Evolutionary conservation across 2,888 invertebrate species (phyloP).

Genomic region (Eupithecia centaureata): DNA sequence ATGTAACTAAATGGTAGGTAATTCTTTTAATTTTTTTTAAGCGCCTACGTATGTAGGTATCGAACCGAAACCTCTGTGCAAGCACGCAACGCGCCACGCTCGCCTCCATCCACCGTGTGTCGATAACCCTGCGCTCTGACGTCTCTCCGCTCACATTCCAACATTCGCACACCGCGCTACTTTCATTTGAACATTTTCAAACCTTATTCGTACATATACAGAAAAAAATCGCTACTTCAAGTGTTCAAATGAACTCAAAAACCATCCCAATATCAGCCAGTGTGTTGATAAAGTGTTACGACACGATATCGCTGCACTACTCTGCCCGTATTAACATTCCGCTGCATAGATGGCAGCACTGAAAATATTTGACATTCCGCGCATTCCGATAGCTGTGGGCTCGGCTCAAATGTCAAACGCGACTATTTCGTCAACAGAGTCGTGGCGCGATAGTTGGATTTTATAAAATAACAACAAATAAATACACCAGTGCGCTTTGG

Average conservation of each 20-base stretch:
- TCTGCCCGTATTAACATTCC: conserved; percentile 74
- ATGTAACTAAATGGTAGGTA: no score
- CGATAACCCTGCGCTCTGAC: conserved; percentile 81
- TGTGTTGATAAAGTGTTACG: conserved; percentile 26
- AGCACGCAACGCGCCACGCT: conserved; percentile 63
- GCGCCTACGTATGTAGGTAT: conserved; percentile 60
- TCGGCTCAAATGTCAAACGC: conserved; percentile 89
- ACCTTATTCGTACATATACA: conserved; percentile 10
- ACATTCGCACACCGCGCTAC: conserved; percentile 64
- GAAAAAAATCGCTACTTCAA: conserved; percentile 6
- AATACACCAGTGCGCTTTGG: conserved; percentile 68
- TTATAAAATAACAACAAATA: conserved; percentile 81
- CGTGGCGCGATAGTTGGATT: conserved; percentile 83
- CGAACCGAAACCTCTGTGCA: conserved; percentile 69
- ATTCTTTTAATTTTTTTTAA: no score
- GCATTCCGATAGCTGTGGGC: conserved; percentile 87
- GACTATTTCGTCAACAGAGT: conserved; percentile 84
- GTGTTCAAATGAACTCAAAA: conserved; percentile 12
- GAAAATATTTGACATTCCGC: conserved; percentile 87
- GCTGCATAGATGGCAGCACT: conserved; percentile 85
- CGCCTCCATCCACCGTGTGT: conserved; percentile 67
- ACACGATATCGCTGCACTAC: conserved; percentile 53
- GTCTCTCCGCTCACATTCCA: conserved; percentile 76
- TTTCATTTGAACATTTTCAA: conserved; percentile 46
- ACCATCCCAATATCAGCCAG: conserved; percentile 13